Base-by-base conservation (phyloP, 2,888 invertebrate species). In the Acleris emargana region DNA sequence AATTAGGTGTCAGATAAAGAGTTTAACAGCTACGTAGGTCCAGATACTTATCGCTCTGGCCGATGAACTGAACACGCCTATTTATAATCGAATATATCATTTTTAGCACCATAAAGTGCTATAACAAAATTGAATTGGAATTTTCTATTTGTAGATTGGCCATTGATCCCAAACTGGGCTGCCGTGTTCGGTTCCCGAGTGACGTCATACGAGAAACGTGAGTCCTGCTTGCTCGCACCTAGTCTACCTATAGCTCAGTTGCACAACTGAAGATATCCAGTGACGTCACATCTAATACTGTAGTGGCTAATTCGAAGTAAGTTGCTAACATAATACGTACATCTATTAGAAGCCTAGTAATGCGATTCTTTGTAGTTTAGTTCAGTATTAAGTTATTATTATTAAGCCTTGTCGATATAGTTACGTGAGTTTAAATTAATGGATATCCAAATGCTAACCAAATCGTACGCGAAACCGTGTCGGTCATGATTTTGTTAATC, bases 81-180 rank as follows among this genome's bases (percentile, higher is more conserved):
- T 63, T 43, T 52, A 38, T 52, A 64, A 59, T 53, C 18, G 11
- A 49, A 59, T 43, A 50, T 13, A 38, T 57, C 42, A 50, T 32
- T 59, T 60, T 50, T 25, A 60, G 64, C 60, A 60, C 64, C 28
- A 59, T 45, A 54, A 63, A 66, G 78, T 76, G 76, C 75, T 61
- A 71, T 71, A 73, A 69, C 62, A 81, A 85, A 85, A 82, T 82
- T 64, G 67, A 51, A 86, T 82, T 81, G 62, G 69, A 43, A 58
- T 71, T 90, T 87, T 91, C 87, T 90, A 87, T 90, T 93, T 92
- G 85, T 93, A 93, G 93, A 92, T 91, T 93, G 91, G 90, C 87
- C 91, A 89, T 92, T 89, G 87, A 87, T 84, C 87, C 87, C 81
- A 92, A 92, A 89, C 86, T 92, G 85, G 93, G 93, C 83, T 89